Percentiles rank a stretch among this genome's conserved stretches.
These are phyloP conservation scores for Unio delphinus DNA, from an alignment of 2,888 invertebrate species.

Conservation along the genomic window DNA sequence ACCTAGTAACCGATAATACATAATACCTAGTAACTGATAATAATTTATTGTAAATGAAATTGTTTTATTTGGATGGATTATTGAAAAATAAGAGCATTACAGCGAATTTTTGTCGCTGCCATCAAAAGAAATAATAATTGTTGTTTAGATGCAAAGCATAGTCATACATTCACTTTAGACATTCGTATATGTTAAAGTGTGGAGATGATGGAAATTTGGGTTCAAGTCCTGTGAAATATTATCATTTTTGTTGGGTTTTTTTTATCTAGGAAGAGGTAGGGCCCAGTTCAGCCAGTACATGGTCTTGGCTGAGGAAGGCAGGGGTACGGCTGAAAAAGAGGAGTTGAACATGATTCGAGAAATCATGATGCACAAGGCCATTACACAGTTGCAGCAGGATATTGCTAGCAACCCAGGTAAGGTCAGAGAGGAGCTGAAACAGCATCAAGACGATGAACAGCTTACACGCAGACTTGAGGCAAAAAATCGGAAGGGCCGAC, in stretches of 20 bases:
- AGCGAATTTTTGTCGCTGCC: too few relatives aligned
- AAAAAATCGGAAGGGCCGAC: conserved; percentile 10
- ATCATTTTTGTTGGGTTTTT: not conserved
- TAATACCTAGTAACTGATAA: too few relatives aligned
- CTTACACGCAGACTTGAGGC: conserved; percentile 38
- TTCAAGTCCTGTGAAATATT: not conserved
- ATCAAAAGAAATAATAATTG: too few relatives aligned
- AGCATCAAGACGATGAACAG: conserved; percentile 47
- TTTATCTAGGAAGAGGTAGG: conserved; percentile 62
- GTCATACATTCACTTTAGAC: too few relatives aligned
- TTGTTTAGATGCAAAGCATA: too few relatives aligned
- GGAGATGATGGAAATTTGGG: too few relatives aligned
- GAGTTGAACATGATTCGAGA: conserved; percentile 63
- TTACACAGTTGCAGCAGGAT: conserved; percentile 39
- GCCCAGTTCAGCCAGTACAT: conserved; percentile 60
- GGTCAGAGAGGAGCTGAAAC: conserved; percentile 26
- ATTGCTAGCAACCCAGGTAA: conserved; percentile 13
- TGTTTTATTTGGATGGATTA: too few relatives aligned
- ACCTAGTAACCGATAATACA: too few relatives aligned
- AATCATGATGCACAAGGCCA: conserved; percentile 63
- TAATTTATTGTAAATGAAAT: too few relatives aligned
- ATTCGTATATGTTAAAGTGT: too few relatives aligned
- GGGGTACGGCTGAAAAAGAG: conserved; percentile 60
- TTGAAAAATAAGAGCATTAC: too few relatives aligned
- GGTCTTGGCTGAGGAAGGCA: conserved; percentile 49